phyloP scores from a whole-genome alignment of 2,888 invertebrate species.

The Tinea semifulvella region DNA sequence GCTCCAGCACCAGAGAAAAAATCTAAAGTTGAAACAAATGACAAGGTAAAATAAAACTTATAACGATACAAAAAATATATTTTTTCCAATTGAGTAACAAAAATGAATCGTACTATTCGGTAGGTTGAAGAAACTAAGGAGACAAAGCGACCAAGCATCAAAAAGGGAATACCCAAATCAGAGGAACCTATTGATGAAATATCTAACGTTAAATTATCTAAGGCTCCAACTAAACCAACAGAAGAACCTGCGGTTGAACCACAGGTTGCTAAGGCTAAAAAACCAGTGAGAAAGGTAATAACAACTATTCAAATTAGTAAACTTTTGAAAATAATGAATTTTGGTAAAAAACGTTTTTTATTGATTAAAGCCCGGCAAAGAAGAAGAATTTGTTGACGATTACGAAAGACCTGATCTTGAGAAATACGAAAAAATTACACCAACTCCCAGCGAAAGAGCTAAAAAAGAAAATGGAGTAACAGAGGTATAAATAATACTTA shows the following conservation, averaged over 20 bases:
- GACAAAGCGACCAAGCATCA: constrained; percentile 43
- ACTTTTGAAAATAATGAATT: neutral
- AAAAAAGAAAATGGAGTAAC: constrained; percentile 55
- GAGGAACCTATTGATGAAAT: constrained; percentile 55
- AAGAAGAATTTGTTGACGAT: constrained; percentile 70
- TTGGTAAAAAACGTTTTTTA: neutral
- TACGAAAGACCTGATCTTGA: constrained; percentile 79
- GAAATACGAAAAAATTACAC: constrained; percentile 70
- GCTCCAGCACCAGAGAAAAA: constrained; percentile 46
- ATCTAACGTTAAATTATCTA: constrained; percentile 49
- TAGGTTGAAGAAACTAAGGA: constrained; percentile 50
- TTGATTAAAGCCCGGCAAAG: constrained; percentile 45
- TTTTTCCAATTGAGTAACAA: neutral
- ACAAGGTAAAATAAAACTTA: constrained; percentile 29
- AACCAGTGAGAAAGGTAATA: constrained; percentile 45
- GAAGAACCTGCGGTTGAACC: constrained; percentile 47
- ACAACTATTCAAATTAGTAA: neutral
- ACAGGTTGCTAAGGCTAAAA: constrained; percentile 44
- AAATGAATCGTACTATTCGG: constrained; percentile 1
- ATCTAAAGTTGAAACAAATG: constrained; percentile 35
- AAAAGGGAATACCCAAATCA: constrained; percentile 47
- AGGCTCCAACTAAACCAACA: constrained; percentile 41
- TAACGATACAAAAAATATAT: constrained; percentile 6
- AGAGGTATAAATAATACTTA: constrained; percentile 36
- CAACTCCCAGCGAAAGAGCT: constrained; percentile 44